Evolutionary conservation across 2,888 invertebrate genomes (phyloP).

Genomic region (Netelia virgata): DNA sequence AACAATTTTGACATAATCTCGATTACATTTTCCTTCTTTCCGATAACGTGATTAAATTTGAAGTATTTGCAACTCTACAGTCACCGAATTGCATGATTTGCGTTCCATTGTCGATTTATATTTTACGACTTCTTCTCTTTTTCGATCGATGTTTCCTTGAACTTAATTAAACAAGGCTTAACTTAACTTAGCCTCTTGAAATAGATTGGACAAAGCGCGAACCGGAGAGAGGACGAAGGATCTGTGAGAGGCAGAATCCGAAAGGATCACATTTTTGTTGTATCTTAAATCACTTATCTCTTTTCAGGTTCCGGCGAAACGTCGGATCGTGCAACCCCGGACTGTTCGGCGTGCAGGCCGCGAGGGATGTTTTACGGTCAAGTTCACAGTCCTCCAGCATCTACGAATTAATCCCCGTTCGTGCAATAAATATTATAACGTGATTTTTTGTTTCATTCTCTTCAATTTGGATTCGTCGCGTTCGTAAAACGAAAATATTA

Average conservation of each 20-base stretch:
- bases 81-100: background rate
- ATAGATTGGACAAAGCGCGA: background rate
- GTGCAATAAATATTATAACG: slow-evolving; percentile 56
- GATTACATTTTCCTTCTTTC: background rate
- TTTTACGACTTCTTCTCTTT: background rate
- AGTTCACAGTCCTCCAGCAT: slow-evolving; percentile 80
- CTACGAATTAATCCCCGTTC: slow-evolving; percentile 78
- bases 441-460: slow-evolving; percentile 3
- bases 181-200: no score
- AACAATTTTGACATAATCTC: background rate
- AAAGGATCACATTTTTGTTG: background rate
- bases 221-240: background rate
- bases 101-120: background rate
- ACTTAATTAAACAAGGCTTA: no score
- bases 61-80: background rate
- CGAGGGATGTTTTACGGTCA: slow-evolving; percentile 80
- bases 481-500: slow-evolving; percentile 1
- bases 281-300: slow-evolving; percentile 6
- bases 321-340: slow-evolving; percentile 76
- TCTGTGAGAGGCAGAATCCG: background rate
- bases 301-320: slow-evolving; percentile 68
- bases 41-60: background rate
- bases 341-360: slow-evolving; percentile 81
- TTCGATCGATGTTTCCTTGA: background rate
- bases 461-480: background rate